A percentile compares a stretch with the other conserved stretches of the same genome.
These are phyloP conservation scores for Styela clava DNA, from an alignment of 23 tunicate species.

Conservation along the genomic window DNA sequence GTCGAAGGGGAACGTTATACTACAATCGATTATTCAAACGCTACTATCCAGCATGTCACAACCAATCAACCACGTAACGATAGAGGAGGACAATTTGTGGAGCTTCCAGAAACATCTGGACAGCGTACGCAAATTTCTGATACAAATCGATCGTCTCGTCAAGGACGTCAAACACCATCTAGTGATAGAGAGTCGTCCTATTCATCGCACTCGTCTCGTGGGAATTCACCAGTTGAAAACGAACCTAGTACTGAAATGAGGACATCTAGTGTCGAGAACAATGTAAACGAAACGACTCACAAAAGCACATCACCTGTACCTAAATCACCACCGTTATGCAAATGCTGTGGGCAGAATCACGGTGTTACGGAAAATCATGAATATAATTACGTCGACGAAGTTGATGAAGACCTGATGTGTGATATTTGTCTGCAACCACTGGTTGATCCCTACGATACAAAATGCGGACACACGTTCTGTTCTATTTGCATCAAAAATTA, in stretches of 20 bases:
- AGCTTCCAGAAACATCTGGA: background rate
- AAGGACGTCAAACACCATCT: background rate
- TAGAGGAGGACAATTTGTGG: background rate
- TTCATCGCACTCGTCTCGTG: background rate
- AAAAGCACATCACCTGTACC: background rate
- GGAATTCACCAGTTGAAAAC: background rate
- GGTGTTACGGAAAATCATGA: conserved; percentile 80
- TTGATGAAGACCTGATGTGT: conserved; percentile 87
- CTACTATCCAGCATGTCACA: background rate
- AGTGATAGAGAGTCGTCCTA: background rate
- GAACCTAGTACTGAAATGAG: background rate
- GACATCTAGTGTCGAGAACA: background rate
- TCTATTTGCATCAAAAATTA: conserved; percentile 63
- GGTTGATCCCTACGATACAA: conserved; percentile 80
- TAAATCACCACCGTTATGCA: conserved; percentile 55
- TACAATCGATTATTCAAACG: background rate
- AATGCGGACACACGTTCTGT: conserved; percentile 88
- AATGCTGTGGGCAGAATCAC: conserved; percentile 68
- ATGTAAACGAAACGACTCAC: background rate
- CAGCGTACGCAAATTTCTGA: background rate
- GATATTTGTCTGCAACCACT: conserved; percentile 94
- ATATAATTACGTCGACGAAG: conserved; percentile 85
- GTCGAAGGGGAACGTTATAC: conserved; percentile 7
- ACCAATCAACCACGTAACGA: background rate
- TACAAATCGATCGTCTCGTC: background rate